Evolutionary conservation across 2,888 invertebrate genomes (phyloP), one percentile per base, ranked within the genome.

Genomic region (Harpalus rubripes): DNA sequence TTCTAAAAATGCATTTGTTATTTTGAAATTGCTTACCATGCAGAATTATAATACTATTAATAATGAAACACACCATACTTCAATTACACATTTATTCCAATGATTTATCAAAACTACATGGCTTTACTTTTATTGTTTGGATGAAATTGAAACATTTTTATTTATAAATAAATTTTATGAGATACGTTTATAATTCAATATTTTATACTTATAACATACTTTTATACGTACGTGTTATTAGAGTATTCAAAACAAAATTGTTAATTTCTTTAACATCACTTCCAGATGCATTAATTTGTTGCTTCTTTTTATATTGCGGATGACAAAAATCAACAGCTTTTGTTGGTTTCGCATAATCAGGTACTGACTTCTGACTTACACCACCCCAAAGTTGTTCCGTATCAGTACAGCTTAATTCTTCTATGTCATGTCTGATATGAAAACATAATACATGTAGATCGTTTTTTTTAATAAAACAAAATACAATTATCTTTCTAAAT

Each of bases 351-450:
- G 1, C 6, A 16, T 58, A 58, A 58, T 58, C 15, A 58, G 58
- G 58, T 15, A 58, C 58, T 58, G n/a, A 15, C 2, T n/a, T 15
- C 0, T 16, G n/a, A 15, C 1, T 58, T 16, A 58, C 58, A 16
- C 58, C 58, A 58, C 58, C 58, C 58, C 58, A 58, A n/a, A 58
- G 58, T 58, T 58, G 58, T 58, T 58, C 58, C 16, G 58, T 58
- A 58, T 58, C 58, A 58, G 58, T 58, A n/a, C 16, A 16, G 16
- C 58, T 58, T n/a, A 58, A 16, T 58, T 58, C 58, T 58, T 58
- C 58, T 15, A 58, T 58, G 16, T 58, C 58, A 58, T 58, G 58
- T 58, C 58, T 58, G 58, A 58, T n/a, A 58, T 6, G 16, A 15
- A 58, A 15, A 58, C 7, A 58, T 58, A 58, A 58, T 58, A 58